Evolutionary conservation across 2,113 vertebrate genomes (phyloP).

Genomic region (Vanacampus margaritifer): DNA sequence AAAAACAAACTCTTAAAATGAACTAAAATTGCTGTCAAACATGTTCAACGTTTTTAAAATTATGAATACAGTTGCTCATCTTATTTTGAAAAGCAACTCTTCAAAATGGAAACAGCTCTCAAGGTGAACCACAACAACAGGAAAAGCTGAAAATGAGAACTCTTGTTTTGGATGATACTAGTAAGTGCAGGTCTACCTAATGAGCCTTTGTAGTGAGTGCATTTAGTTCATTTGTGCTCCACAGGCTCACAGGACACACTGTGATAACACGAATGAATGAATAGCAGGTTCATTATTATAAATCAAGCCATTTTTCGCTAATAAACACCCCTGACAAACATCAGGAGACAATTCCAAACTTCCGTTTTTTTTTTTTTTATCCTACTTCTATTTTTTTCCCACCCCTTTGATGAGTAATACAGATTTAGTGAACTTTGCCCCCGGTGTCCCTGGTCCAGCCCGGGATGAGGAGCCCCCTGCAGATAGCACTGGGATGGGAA

Average conservation of each 20-base stretch:
- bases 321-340: not conserved
- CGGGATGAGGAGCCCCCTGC: slow-evolving; percentile 49
- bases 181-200: not conserved
- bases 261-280: not conserved
- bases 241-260: not conserved
- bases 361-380: not conserved
- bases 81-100: not conserved
- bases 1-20: too few species aligned
- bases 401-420: not conserved
- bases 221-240: not conserved
- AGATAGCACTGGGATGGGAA: slow-evolving; percentile 62
- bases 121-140: not conserved
- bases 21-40: too few species aligned
- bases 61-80: not conserved
- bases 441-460: slow-evolving; percentile 20
- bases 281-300: not conserved
- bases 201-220: not conserved
- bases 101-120: not conserved
- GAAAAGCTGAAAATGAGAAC: not conserved
- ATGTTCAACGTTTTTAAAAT: not conserved
- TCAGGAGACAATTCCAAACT: not conserved
- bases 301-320: not conserved
- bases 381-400: not conserved
- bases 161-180: not conserved
- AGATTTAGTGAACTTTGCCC: slow-evolving; percentile 7